Percentiles rank a stretch among this genome's conserved stretches.
phyloP scores from a whole-genome alignment of 2,888 invertebrate genomes.

The Meteorus cinctellus region DNA sequence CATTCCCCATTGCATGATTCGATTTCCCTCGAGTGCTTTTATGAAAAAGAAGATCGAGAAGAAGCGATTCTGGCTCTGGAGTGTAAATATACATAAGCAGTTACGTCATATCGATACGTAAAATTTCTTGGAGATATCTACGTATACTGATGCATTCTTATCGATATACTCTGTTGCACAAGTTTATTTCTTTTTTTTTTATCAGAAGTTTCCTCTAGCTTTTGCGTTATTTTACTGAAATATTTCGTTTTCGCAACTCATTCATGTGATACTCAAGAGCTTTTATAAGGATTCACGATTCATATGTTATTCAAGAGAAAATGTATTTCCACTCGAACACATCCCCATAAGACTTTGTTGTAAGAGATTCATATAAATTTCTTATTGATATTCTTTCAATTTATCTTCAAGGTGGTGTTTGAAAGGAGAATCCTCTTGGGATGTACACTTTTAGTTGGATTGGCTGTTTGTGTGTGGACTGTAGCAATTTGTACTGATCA shows the following conservation, averaged over 20 bases:
- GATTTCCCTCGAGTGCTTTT: slow-evolving; percentile 52
- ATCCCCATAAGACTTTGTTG: background rate
- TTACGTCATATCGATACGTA: slow-evolving; percentile 1
- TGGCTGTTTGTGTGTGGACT: slow-evolving; percentile 82
- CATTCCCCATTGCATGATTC: slow-evolving; percentile 41
- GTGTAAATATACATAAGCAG: background rate
- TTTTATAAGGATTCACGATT: slow-evolving; percentile 18
- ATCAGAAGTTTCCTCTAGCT: background rate
- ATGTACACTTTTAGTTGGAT: slow-evolving; percentile 80
- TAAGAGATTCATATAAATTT: background rate
- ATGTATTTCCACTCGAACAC: background rate
- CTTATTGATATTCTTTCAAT: slow-evolving; percentile 19
- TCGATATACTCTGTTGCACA: background rate
- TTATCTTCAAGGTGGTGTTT: slow-evolving; percentile 75
- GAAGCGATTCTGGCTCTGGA: background rate
- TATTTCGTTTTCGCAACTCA: background rate
- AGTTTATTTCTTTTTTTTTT: background rate
- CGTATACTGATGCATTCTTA: slow-evolving; percentile 1
- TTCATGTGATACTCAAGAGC: background rate
- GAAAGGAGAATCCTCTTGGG: slow-evolving; percentile 83
- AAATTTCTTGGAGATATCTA: background rate
- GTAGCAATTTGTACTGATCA: slow-evolving; percentile 83
- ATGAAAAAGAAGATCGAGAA: slow-evolving; percentile 18
- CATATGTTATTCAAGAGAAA: slow-evolving; percentile 21
- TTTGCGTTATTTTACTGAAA: background rate